Base-by-base conservation (phyloP, 2,797 vertebrate species). In the Semaprochilodus insignis region DNA sequence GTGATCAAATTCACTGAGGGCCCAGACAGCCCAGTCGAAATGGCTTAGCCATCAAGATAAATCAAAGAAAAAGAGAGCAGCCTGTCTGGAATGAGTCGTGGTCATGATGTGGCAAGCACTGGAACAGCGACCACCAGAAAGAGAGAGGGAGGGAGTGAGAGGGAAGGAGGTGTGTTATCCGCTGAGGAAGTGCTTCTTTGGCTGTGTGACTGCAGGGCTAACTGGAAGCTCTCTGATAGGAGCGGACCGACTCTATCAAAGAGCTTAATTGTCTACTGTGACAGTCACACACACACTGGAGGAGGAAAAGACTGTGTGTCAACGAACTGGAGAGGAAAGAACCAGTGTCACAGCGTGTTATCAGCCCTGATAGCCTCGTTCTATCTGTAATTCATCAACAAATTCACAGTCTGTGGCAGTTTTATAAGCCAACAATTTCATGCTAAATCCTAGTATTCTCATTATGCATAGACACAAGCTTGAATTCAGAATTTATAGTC, bases 181-280 rank as follows among this genome's bases (percentile, higher is more conserved):
- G 75, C 14, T 78, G 62, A 86, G 85, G 87, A 88, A 88, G 83
- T 85, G 72, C 75, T 67, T 79, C 74, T 73, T 82, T 86, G 81
- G 77, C 84, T 80, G 40, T 10, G 44, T 59, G 34, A 23, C 75
- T 88, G 70, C 62, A 34, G 60, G 52, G 27, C 72, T 65, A 74
- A 63, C 78, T 74, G 80, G 80, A 74, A 36, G 74, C 59, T 85
- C 60, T 62, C 77, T 82, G 78, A 88, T 81, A 82, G 51, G 63
- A 48, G 16, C 21, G 21, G 79, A 25, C 72, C 48, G 63, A 80
- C 74, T 80, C 78, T 82, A 36, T 31, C 74, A 74, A 63, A 74
- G 62, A 25, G 62, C 73, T 67, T 80, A 80, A 84, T 77, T 75
- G 7, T 78, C 52, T 74, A 59, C 55, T 80, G 51, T 72, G 80